Evolutionary conservation across 2,113 vertebrate species (phyloP).

Genomic region (Nicator chloris): DNA sequence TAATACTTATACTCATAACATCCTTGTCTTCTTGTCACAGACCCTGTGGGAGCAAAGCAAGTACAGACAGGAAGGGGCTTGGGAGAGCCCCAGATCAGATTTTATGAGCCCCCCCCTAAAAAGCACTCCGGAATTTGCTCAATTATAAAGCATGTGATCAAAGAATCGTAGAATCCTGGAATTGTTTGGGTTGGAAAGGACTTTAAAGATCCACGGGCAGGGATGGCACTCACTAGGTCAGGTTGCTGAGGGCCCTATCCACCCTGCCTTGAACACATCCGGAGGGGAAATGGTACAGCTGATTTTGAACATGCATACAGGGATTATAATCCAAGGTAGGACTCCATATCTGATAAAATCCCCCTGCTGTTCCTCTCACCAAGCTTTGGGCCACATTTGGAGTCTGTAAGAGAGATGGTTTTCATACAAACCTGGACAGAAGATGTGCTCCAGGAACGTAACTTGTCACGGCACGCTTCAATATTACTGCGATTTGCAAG

Average conservation of each 20-base stretch:
- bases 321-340: neutral
- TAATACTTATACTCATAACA: too few relatives aligned
- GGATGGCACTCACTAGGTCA: neutral
- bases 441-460: fast-evolving
- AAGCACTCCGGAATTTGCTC: neutral
- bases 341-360: neutral
- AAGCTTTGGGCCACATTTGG: neutral
- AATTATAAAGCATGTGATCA: neutral
- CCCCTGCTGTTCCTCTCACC: neutral
- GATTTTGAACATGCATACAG: neutral
- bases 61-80: neutral
- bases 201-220: neutral
- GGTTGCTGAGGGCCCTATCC: neutral
- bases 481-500: too few relatives aligned
- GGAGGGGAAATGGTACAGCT: neutral
- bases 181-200: neutral
- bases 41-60: fast-evolving
- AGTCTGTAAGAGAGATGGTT: neutral
- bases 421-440: neutral
- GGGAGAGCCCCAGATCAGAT: neutral
- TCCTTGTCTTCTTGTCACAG: neutral
- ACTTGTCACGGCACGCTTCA: too few relatives aligned
- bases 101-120: neutral
- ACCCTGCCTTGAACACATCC: neutral
- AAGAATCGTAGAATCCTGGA: neutral